phyloP scores from a whole-genome alignment of 2,113 vertebrate species.

The Erinaceus europaeus region DNA sequence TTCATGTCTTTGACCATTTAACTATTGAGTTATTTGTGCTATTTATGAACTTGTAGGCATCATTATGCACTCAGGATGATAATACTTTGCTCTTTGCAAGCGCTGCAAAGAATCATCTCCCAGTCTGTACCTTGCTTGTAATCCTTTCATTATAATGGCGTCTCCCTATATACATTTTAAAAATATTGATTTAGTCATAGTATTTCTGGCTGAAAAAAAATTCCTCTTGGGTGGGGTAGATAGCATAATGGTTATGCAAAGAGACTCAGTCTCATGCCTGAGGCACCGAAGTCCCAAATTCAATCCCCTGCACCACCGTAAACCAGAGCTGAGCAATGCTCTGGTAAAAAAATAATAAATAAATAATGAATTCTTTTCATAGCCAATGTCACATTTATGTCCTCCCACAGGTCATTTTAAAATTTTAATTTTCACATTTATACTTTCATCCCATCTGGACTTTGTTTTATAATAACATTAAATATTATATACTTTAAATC shows the following conservation, averaged over 20 bases:
- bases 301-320: too few relatives aligned
- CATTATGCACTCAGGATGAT: neutral
- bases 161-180: neutral
- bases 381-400: neutral
- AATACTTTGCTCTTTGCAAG: slow-evolving; percentile 3
- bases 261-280: too few relatives aligned
- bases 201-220: neutral
- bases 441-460: neutral
- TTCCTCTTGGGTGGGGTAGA: too few relatives aligned
- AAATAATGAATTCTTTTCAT: neutral
- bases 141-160: neutral
- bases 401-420: neutral
- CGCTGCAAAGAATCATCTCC: slow-evolving; percentile 1
- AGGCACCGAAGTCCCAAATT: too few relatives aligned
- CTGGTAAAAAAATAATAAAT: too few relatives aligned
- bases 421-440: slow-evolving; percentile 2
- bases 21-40: slow-evolving; percentile 19
- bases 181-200: slow-evolving; percentile 25
- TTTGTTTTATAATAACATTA: neutral
- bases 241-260: too few relatives aligned
- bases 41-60: slow-evolving; percentile 36
- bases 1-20: neutral
- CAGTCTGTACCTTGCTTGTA: neutral
- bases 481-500: too few relatives aligned
- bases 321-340: too few relatives aligned